Conservation (phyloP, 2,888 invertebrate species). For the Lithophane ornitopus region DNA sequence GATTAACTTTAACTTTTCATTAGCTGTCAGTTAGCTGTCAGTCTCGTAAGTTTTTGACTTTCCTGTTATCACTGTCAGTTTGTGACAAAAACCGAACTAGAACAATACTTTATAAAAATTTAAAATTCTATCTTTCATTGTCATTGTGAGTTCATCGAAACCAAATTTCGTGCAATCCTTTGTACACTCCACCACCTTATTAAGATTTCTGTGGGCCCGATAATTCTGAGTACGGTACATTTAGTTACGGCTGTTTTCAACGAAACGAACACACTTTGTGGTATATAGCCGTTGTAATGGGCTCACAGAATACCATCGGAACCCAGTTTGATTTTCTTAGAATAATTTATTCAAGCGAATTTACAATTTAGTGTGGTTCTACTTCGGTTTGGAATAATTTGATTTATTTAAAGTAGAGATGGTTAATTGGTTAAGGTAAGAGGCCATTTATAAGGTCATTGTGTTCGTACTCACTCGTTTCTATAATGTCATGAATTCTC, state of each 20-base stretch:
- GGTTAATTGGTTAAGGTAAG: slow-evolving; percentile 6
- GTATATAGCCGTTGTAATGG: slow-evolving; percentile 37
- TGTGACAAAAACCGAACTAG: background rate
- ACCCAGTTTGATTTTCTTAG: slow-evolving; percentile 44
- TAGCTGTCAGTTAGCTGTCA: no score
- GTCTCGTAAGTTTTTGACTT: background rate
- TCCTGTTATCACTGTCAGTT: background rate
- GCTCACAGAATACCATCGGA: slow-evolving; percentile 13
- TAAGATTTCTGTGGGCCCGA: slow-evolving; percentile 25
- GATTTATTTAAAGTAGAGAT: slow-evolving; percentile 12
- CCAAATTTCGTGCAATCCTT: background rate
- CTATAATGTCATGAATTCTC: no score
- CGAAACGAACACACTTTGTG: slow-evolving; percentile 56
- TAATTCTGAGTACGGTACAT: slow-evolving; percentile 61
- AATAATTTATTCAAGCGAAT: slow-evolving; percentile 44
- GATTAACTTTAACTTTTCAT: no score
- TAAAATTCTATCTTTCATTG: background rate
- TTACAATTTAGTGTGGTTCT: slow-evolving; percentile 39
- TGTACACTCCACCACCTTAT: slow-evolving; percentile 12
- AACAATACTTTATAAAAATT: background rate
- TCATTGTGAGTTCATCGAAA: background rate
- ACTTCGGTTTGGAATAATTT: slow-evolving; percentile 27
- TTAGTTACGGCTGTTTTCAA: slow-evolving; percentile 46
- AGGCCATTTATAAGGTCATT: background rate
- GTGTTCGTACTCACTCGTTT: background rate